These are phyloP conservation scores for Noctua janthe DNA, from an alignment of 2,888 invertebrate species.

Conservation along the genomic window DNA sequence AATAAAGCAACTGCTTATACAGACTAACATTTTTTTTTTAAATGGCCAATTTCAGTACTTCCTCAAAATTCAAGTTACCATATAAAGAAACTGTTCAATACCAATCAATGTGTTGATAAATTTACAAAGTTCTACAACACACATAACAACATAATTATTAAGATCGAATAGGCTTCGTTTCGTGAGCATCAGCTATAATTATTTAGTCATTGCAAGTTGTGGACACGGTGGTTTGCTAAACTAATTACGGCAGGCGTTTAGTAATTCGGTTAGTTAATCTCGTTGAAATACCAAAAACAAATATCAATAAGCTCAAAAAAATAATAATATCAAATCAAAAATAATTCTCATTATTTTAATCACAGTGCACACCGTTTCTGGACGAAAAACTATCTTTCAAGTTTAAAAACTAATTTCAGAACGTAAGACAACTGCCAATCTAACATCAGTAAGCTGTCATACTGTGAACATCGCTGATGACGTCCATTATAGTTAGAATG, in stretches of 20 bases:
- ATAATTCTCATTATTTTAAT: too few relatives aligned
- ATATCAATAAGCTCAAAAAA: not conserved
- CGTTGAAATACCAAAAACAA: not conserved
- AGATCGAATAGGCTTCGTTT: not conserved
- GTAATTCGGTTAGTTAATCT: not conserved
- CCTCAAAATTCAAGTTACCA: not conserved
- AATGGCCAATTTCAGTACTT: not conserved
- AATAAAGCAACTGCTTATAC: not conserved
- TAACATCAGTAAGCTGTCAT: conserved; percentile 9
- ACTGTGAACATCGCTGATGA: conserved; percentile 21
- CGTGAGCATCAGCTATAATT: not conserved
- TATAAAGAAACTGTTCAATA: not conserved
- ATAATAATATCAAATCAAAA: not conserved
- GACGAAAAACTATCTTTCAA: conserved; percentile 20
- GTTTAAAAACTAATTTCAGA: conserved; percentile 32
- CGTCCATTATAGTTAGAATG: conserved; percentile 32
- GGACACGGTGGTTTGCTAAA: conserved; percentile 9
- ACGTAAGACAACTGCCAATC: conserved; percentile 37
- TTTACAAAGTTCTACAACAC: not conserved
- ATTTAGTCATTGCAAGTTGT: not conserved
- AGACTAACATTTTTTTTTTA: not conserved
- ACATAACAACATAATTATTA: not conserved
- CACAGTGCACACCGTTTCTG: conserved; percentile 1
- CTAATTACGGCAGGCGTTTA: conserved; percentile 16
- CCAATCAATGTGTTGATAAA: not conserved